Base-by-base conservation (phyloP, 2,888 invertebrate genomes). In the Troglohyphantes excavatus region DNA sequence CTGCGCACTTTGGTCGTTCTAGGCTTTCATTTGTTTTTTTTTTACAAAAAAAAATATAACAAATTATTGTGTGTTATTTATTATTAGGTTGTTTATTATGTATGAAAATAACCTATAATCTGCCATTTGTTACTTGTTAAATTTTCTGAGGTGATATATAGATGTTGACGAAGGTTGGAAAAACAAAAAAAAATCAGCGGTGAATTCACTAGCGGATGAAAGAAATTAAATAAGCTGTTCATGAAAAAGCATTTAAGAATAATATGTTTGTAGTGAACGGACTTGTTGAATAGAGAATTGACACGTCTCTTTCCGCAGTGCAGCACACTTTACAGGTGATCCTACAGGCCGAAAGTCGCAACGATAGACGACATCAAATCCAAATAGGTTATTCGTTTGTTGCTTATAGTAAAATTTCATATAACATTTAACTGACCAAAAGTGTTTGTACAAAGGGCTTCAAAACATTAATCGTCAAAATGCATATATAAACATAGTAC, bases 121-220 rank as follows among this genome's bases (percentile, higher is more conserved):
- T 63, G 78, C 81, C 72, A 84, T 90, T 90, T 84, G 78, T 90
- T 84, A 90, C 84, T 90, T 90, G 89, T 90, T 90, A 82, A 68
- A 89, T 73, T 89, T 89, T 86, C 70, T 68, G 65, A 79, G 61
- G 72, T 72, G 63, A 65, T 90, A 83, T 76, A 83, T 89, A 83
- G 78, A 89, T 83, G 89, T 89, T 89, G 72, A 72, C 83, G 72
- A 90, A 72, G 84, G 70, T 90, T 83, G 88, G 73, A 75, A 61
- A 83, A n/a, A n/a, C n/a, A n/a, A n/a, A n/a, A n/a, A n/a, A n/a
- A n/a, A 27, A 61, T 72, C 53, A 72, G 72, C 33, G 11, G 59
- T 26, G 39, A 65, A 19, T 83, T 23, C 63, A 33, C 73, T 26
- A 72, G 72, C 46, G 26, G 53, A 43, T 72, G 27, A 26, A 72